phyloP scores from a whole-genome alignment of 2,113 vertebrate species.

The Pangasianodon gigas region DNA sequence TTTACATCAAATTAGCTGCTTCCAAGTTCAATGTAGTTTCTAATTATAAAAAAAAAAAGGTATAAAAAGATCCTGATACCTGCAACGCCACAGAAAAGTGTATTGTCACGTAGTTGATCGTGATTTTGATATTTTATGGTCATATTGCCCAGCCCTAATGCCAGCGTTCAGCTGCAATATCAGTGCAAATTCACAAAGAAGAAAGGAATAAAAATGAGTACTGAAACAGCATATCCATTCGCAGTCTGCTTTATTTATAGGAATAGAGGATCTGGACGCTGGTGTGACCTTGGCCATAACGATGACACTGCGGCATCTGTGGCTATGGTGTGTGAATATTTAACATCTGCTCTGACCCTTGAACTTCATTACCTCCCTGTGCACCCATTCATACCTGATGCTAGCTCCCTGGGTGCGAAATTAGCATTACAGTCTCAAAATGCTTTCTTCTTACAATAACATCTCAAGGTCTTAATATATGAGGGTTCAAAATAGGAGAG shows the following conservation, averaged over 20 bases:
- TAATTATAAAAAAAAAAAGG: not conserved
- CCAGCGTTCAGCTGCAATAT: not conserved
- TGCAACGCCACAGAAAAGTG: not conserved
- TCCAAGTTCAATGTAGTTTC: not conserved
- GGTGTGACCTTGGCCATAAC: slow-evolving; percentile 11
- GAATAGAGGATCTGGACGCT: not conserved
- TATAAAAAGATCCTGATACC: not conserved
- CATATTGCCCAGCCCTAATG: not conserved
- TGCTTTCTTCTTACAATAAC: not conserved
- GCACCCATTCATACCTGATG: not conserved
- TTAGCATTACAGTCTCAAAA: not conserved
- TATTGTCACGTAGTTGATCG: not conserved
- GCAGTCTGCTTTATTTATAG: not conserved
- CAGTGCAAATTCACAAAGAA: not conserved
- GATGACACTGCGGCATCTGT: slow-evolving; percentile 17
- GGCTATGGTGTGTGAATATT: slow-evolving; percentile 8
- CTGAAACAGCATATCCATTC: not conserved
- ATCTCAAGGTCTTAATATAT: not conserved
- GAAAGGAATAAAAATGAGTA: not conserved
- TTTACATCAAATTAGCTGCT: not conserved
- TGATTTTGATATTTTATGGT: not conserved
- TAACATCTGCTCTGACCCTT: not conserved
- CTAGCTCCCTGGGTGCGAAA: not conserved
- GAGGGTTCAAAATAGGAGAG: not conserved
- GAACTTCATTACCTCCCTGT: not conserved